Percentiles rank a stretch among this genome's conserved stretches.
Evolutionary conservation across 2,888 invertebrate genomes (phyloP).

Genomic region (Xanthorhoe designata): DNA sequence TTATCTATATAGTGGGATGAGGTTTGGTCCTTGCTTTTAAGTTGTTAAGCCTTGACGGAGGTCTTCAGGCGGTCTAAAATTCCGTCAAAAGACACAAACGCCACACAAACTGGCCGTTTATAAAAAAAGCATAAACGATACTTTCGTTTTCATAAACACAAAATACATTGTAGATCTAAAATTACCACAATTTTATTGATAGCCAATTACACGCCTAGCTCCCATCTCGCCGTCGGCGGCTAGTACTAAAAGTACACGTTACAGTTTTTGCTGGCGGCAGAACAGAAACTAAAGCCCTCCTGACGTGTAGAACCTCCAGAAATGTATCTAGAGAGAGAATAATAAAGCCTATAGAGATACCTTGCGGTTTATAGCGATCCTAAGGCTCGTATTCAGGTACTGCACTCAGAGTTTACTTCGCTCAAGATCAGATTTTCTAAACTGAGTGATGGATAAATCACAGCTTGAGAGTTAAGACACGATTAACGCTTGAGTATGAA

Average conservation of each 20-base stretch:
- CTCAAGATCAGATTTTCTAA: no score
- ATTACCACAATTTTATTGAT: constrained; percentile 25
- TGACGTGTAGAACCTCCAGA: constrained; percentile 38
- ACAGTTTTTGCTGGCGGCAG: constrained; percentile 46
- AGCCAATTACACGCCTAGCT: constrained; percentile 31
- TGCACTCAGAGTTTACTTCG: no score
- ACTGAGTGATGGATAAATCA: no score
- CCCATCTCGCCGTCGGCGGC: constrained; percentile 32
- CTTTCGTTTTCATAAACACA: background rate
- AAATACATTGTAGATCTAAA: background rate
- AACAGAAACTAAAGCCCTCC: constrained; percentile 26
- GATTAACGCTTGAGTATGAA: no score
- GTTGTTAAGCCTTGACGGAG: no score
- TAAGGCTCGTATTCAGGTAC: no score
- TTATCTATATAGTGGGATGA: no score
- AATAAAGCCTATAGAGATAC: background rate
- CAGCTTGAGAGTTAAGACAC: no score
- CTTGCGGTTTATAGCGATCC: no score
- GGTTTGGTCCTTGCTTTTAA: no score
- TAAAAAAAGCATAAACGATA: background rate
- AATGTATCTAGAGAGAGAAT: constrained; percentile 1
- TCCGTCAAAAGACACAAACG: no score
- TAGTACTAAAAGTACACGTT: constrained; percentile 41
- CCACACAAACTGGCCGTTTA: background rate
- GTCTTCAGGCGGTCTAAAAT: no score